A percentile compares a stretch with the other conserved stretches of the same genome.
phyloP scores from a whole-genome alignment of 2,797 vertebrate genomes.

The Myripristis murdjan region DNA sequence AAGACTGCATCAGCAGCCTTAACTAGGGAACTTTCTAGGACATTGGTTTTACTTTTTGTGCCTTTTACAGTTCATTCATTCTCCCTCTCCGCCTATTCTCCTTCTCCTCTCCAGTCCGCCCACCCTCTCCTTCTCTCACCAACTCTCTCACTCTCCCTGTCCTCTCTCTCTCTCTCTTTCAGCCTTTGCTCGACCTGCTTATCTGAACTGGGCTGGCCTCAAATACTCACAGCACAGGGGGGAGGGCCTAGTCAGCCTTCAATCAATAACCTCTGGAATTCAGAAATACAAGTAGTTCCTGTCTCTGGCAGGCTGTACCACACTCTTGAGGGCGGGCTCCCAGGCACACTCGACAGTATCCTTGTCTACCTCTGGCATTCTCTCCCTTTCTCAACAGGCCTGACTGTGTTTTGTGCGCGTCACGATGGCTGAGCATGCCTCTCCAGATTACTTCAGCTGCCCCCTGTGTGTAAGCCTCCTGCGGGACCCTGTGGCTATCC shows the following conservation, averaged over 20 bases:
- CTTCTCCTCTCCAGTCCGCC: constrained; percentile 51
- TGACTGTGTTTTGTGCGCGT: constrained; percentile 52
- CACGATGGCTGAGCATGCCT: constrained; percentile 85
- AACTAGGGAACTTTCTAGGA: constrained; percentile 51
- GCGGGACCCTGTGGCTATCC: constrained; percentile 88
- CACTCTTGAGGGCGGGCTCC: constrained; percentile 78
- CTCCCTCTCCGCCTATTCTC: constrained; percentile 50
- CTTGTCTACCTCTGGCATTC: constrained; percentile 59
- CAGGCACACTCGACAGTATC: constrained; percentile 57
- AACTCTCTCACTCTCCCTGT: constrained; percentile 40
- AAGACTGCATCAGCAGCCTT: constrained; percentile 67
- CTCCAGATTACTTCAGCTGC: constrained; percentile 89
- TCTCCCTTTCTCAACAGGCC: constrained; percentile 64
- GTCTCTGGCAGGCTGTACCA: constrained; percentile 83
- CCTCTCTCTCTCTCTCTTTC: constrained; percentile 59
- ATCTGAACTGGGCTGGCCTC: constrained; percentile 85
- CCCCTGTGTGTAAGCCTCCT: constrained; percentile 88
- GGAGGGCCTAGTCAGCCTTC: constrained; percentile 86
- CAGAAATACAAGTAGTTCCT: constrained; percentile 86
- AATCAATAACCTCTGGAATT: constrained; percentile 90
- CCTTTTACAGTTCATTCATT: constrained; percentile 82
- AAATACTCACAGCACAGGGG: constrained; percentile 75
- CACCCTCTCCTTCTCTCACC: constrained; percentile 41
- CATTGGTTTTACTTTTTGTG: constrained; percentile 47
- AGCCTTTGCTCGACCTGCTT: constrained; percentile 85